Evolutionary conservation across 2,888 invertebrate genomes (phyloP), one percentile per base, ranked within the genome.

Genomic region (Tineola bisselliella): DNA sequence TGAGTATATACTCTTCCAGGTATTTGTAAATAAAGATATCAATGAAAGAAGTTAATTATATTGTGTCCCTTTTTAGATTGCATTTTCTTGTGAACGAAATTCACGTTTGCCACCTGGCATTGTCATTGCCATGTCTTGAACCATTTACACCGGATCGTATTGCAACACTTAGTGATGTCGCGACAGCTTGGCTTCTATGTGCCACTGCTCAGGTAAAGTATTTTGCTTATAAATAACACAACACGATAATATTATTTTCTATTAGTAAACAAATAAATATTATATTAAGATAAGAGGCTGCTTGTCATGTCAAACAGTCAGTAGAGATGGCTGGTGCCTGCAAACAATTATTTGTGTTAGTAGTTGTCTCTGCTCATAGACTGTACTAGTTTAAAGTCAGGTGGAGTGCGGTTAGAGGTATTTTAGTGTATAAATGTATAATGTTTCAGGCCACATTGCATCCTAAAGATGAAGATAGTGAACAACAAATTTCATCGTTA

Each of bases 121-220:
- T 97, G 66, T 93, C 94, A 15, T 82, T 98, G 68, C 97, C 97
- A 0, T 91, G 96, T 63, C 80, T 97, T 61, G 97, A 97, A 75
- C 97, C 97, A 0, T 87, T 97, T 67, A 94, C 94, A 10, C 90
- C 93, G 3, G 91, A 91, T n/a, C 93, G 96, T 68, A 90, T 97
- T 58, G 90, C 92, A 62, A 94, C 94, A 72, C 87, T 97, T 48
- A 93, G 94, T 57, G 91, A 92, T 63, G 88, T 97, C 63, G 93
- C 94, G 61, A 93, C 94, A 81, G 93, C 95, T 6, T 94, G 94
- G 67, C 79, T 97, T 4, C 93, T 96, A 66, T 93, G 92, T 68
- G 93, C 93, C 1, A 91, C 93, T 15, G 89, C 92, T 0, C 91
- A 93, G 75, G 93, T 88, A 69, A 63, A 13, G 5, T n/a, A 17